Percentiles rank a stretch among this genome's conserved stretches.
These are phyloP conservation scores for Leptoclinus maculatus DNA, from an alignment of 2,797 vertebrate genomes.

Conservation along the genomic window DNA sequence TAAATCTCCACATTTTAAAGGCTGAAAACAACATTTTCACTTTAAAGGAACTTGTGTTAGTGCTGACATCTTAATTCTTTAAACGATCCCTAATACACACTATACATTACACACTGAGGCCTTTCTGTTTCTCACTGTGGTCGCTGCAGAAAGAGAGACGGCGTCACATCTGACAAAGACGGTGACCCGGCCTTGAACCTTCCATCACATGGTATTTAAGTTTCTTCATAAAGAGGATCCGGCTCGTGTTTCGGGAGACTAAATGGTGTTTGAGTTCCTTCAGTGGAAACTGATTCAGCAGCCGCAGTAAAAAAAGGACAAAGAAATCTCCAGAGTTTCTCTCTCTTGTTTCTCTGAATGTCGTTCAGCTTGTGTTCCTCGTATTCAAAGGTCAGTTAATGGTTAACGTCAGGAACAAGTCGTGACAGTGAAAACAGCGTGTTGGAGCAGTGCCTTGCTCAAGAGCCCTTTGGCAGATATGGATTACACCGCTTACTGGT, in stretches of 20 bases:
- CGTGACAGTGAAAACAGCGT: not conserved
- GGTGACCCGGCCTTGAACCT: slow-evolving; percentile 3
- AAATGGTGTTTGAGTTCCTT: not conserved
- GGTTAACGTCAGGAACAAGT: not conserved
- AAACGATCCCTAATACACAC: too few relatives aligned
- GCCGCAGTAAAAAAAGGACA: not conserved
- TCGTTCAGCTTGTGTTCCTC: slow-evolving; percentile 11
- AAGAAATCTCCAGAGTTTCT: not conserved
- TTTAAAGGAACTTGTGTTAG: too few relatives aligned
- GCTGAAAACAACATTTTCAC: too few relatives aligned
- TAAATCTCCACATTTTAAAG: too few relatives aligned
- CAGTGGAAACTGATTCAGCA: slow-evolving; percentile 10
- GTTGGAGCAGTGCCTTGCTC: not conserved
- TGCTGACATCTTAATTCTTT: too few relatives aligned
- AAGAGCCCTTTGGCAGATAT: not conserved
- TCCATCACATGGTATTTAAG: not conserved
- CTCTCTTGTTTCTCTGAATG: slow-evolving; percentile 4
- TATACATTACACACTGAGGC: too few relatives aligned
- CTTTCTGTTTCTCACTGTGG: not conserved
- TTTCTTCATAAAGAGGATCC: not conserved
- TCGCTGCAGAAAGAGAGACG: too few relatives aligned
- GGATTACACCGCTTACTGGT: not conserved
- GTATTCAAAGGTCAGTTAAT: slow-evolving; percentile 9
- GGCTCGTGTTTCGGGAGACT: not conserved
- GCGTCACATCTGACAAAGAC: not conserved